Conservation (phyloP, 2,888 invertebrate species). For the Resseliella maxima region DNA sequence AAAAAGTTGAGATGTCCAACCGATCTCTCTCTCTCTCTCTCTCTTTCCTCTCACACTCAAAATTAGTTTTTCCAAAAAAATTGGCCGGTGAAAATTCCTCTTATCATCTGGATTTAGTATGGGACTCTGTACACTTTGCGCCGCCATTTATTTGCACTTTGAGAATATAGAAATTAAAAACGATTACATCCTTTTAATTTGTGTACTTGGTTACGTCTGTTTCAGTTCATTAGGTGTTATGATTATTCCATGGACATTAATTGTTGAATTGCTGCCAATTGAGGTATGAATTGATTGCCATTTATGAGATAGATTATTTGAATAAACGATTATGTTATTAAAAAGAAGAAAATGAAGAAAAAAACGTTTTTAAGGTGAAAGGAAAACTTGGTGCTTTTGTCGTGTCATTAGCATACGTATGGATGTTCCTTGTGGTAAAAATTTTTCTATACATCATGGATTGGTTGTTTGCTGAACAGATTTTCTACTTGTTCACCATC, state of each 20-base stretch:
- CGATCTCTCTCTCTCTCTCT: neutral
- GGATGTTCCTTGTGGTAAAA: constrained; percentile 71
- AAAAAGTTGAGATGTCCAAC: too few relatives aligned
- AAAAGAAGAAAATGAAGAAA: neutral
- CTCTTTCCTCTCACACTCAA: neutral
- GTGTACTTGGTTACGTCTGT: constrained; percentile 69
- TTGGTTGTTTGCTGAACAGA: constrained; percentile 65
- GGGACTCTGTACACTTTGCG: constrained; percentile 65
- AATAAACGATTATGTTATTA: constrained; percentile 1
- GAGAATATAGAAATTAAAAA: constrained; percentile 53
- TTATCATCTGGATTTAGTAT: constrained; percentile 70
- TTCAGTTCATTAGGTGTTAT: constrained; percentile 70
- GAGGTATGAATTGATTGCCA: too few relatives aligned
- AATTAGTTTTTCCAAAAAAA: constrained; percentile 65
- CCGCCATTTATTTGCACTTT: constrained; percentile 59
- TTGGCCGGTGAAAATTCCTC: constrained; percentile 69
- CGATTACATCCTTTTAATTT: constrained; percentile 67
- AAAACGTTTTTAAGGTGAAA: constrained; percentile 64
- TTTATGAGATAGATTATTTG: too few relatives aligned
- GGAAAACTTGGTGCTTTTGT: constrained; percentile 70
- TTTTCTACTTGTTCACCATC: constrained; percentile 69
- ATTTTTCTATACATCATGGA: constrained; percentile 68
- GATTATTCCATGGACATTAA: constrained; percentile 73
- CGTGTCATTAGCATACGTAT: constrained; percentile 69
- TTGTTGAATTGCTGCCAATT: constrained; percentile 63